Conservation (phyloP, 1,140 invertebrate species). For the Drosophila equinoxialis region DNA sequence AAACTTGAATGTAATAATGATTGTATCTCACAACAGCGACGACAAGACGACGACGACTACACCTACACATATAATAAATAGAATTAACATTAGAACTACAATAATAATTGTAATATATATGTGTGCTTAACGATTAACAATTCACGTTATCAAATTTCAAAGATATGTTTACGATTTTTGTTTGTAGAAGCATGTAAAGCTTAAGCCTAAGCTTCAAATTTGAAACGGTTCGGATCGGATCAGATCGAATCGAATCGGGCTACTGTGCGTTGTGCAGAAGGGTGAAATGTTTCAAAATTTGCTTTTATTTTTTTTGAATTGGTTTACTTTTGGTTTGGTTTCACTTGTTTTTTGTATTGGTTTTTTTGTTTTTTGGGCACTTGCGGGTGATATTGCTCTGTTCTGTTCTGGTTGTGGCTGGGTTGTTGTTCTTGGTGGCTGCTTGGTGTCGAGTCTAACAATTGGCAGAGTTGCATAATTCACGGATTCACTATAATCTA, state of each 20-base stretch:
- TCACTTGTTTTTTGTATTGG: constrained; percentile 21
- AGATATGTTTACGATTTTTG: constrained; percentile 70
- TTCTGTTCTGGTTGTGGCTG: constrained; percentile 17
- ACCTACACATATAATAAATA: constrained; percentile 55
- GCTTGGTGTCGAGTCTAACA: constrained; percentile 63
- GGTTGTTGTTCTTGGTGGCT: constrained; percentile 32
- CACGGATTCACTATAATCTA: constrained; percentile 79
- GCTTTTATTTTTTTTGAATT: constrained; percentile 1
- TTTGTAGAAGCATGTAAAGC: constrained; percentile 24
- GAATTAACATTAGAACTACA: constrained; percentile 42
- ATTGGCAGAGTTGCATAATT: constrained; percentile 80
- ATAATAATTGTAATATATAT: constrained; percentile 22
- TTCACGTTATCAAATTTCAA: constrained; percentile 38
- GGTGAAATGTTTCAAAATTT: constrained; percentile 5
- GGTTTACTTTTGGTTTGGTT: not conserved
- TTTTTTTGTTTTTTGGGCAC: constrained; percentile 21
- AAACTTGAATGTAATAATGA: constrained; percentile 60
- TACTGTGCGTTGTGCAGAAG: constrained; percentile 52
- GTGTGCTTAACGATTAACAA: constrained; percentile 64
- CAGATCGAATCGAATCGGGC: constrained; percentile 50
- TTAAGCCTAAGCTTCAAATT: constrained; percentile 58
- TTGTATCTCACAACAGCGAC: constrained; percentile 83
- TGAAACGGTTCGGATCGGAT: constrained; percentile 43
- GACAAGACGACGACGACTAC: constrained; percentile 63
- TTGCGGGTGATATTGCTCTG: constrained; percentile 15